Conservation (phyloP, 2,113 vertebrate genomes). For the Stegastes partitus region DNA sequence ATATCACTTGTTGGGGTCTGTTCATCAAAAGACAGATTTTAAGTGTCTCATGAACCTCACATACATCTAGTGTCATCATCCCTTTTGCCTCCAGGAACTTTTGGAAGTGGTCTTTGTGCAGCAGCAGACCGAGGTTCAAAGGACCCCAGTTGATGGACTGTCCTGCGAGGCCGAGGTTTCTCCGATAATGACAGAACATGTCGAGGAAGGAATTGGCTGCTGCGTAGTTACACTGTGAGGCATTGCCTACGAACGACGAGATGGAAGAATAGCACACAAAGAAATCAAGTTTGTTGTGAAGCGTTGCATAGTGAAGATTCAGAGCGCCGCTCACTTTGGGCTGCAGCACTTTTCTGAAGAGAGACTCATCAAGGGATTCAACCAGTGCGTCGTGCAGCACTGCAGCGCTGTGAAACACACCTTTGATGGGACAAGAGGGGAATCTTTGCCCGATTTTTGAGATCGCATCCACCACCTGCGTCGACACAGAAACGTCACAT, state of each 20-base stretch:
- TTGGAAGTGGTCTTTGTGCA: conserved; percentile 85
- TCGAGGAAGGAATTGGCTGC: conserved; percentile 93
- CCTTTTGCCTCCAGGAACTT: conserved; percentile 86
- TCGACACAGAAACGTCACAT: conserved; percentile 82
- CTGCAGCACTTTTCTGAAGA: conserved; percentile 86
- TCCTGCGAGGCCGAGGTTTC: conserved; percentile 86
- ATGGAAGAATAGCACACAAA: conserved; percentile 92
- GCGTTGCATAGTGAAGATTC: conserved; percentile 88
- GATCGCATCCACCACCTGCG: conserved; percentile 83
- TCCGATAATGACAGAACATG: conserved; percentile 88
- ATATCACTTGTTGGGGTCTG: conserved; percentile 85
- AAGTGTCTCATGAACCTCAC: conserved; percentile 85
- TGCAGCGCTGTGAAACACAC: conserved; percentile 90
- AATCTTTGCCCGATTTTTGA: conserved; percentile 78
- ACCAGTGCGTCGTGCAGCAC: conserved; percentile 85
- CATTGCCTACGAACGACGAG: conserved; percentile 89
- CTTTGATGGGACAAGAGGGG: conserved; percentile 83
- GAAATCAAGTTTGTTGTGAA: conserved; percentile 85
- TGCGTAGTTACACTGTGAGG: conserved; percentile 89
- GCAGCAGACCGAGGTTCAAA: conserved; percentile 87
- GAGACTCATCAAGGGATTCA: conserved; percentile 82
- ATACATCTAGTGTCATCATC: conserved; percentile 83
- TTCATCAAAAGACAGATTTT: conserved; percentile 82
- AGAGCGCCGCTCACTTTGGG: conserved; percentile 89
- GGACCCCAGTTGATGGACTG: conserved; percentile 92